Evolutionary conservation across 2,888 invertebrate species (phyloP).

Genomic region (Reticulitermes lucifugus): DNA sequence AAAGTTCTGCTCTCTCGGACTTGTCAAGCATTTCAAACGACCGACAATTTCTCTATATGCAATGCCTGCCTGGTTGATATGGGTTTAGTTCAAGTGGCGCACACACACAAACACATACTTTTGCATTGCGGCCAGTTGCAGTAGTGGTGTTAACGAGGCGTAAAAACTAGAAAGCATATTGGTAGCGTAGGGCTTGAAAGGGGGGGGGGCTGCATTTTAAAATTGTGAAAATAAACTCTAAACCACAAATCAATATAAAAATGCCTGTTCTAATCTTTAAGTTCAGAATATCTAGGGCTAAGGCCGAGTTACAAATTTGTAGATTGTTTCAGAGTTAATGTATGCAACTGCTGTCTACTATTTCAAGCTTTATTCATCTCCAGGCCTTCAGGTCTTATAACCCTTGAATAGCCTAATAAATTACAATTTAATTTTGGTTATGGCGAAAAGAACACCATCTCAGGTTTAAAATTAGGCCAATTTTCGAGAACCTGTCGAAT

Average conservation of each 20-base stretch:
- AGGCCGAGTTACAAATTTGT: no score
- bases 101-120: neutral
- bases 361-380: no score
- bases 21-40: neutral
- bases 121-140: neutral
- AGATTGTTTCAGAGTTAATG: no score
- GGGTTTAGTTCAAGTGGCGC: constrained; percentile 11
- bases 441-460: no score
- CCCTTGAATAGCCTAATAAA: no score
- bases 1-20: neutral
- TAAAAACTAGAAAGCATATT: constrained; percentile 10
- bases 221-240: neutral
- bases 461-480: no score
- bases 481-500: no score
- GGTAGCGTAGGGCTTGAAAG: neutral
- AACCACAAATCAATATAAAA: neutral
- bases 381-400: no score
- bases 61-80: neutral
- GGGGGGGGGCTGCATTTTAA: neutral
- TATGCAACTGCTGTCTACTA: no score
- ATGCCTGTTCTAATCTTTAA: no score
- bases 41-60: neutral
- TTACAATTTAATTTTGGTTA: no score
- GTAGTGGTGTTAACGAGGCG: constrained; percentile 18
- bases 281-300: no score